Evolutionary conservation across 2,797 vertebrate species (phyloP).

Genomic region (Phataginus tetradactyla): DNA sequence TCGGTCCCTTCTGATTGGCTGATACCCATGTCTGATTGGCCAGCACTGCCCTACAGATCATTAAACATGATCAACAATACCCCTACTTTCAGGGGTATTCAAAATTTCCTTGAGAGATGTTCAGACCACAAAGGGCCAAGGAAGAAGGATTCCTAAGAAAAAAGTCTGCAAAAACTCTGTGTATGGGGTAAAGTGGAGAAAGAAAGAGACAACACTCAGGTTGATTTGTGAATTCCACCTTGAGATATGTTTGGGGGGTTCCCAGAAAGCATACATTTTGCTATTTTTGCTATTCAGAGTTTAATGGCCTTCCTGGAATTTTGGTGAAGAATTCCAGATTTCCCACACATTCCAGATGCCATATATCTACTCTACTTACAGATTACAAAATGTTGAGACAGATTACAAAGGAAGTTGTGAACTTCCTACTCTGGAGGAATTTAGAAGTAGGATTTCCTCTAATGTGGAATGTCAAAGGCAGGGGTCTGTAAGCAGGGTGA

Average conservation of each 20-base stretch:
- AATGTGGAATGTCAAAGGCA: not conserved
- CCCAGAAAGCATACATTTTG: not conserved
- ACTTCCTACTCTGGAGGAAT: slow-evolving; percentile 26
- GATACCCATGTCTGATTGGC: not conserved
- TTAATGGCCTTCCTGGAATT: slow-evolving; percentile 39
- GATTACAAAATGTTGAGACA: not conserved
- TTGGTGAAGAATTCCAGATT: slow-evolving; percentile 9
- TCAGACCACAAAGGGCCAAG: not conserved
- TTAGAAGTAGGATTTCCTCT: slow-evolving; percentile 48
- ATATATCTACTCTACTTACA: not conserved
- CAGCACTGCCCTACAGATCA: not conserved
- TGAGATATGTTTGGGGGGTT: not conserved
- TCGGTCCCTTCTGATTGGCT: not conserved
- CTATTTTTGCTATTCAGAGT: not conserved
- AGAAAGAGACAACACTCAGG: not conserved
- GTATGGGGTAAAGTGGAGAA: not conserved
- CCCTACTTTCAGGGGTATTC: not conserved
- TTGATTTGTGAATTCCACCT: not conserved
- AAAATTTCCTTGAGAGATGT: not conserved
- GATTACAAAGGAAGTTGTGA: slow-evolving; percentile 16
- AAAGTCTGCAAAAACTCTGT: not conserved
- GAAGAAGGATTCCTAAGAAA: not conserved
- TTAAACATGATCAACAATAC: not conserved
- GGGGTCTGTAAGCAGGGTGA: not conserved
- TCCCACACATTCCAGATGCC: not conserved